phyloP scores from a whole-genome alignment of 2,888 invertebrate genomes.

The Autographa pulchrina region DNA sequence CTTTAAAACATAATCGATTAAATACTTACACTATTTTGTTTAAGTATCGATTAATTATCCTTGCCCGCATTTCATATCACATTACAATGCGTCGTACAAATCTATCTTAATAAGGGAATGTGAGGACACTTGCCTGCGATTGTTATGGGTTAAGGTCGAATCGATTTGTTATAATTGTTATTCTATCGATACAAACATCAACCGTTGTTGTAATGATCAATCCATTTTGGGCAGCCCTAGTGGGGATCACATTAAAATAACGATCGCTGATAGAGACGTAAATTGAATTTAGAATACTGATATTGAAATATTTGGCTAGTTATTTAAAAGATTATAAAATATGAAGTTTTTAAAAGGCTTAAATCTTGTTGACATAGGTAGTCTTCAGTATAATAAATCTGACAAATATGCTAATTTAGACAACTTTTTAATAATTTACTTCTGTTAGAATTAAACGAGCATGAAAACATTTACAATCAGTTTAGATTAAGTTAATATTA shows the following conservation, averaged over 20 bases:
- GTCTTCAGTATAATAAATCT: too few species aligned
- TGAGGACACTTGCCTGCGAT: constrained; percentile 67
- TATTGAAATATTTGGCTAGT: not conserved
- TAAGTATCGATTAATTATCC: constrained; percentile 55
- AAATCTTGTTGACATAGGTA: too few species aligned
- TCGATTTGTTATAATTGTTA: constrained; percentile 46
- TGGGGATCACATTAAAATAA: constrained; percentile 30
- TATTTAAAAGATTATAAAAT: too few species aligned
- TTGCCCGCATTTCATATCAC: constrained; percentile 69
- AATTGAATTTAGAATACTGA: constrained; percentile 24
- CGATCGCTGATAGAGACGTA: constrained; percentile 33
- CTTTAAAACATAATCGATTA: constrained; percentile 9
- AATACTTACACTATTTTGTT: constrained; percentile 16
- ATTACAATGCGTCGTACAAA: constrained; percentile 67
- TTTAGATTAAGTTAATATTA: not conserved
- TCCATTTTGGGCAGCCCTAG: constrained; percentile 30
- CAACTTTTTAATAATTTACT: not conserved
- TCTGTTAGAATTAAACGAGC: not conserved
- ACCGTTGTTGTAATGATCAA: constrained; percentile 53
- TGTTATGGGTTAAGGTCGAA: constrained; percentile 74
- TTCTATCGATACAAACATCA: constrained; percentile 51
- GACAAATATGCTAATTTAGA: too few species aligned
- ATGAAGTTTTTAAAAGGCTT: too few species aligned
- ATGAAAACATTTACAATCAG: too few species aligned
- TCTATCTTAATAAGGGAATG: constrained; percentile 68